phyloP scores from a whole-genome alignment of 2,888 invertebrate genomes.

The Caenorhabditis angaria region DNA sequence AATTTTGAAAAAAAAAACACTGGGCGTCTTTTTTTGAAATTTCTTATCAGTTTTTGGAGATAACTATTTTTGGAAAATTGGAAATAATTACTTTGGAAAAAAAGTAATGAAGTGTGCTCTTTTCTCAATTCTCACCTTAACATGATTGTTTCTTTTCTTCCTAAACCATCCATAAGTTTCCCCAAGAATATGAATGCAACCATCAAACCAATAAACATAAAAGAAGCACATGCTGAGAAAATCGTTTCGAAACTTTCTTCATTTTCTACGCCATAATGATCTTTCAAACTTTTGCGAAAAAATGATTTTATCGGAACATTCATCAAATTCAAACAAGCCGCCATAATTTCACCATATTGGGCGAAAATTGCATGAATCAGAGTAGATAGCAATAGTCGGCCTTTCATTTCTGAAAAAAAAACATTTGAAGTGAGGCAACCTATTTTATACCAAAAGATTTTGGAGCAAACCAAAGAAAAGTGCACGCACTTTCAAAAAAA shows the following conservation, averaged over 20 bases:
- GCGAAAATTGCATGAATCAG: constrained; percentile 60
- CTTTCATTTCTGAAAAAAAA: constrained; percentile 5
- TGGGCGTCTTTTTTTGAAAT: neutral
- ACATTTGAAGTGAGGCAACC: too few species aligned
- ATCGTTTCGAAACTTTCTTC: constrained; percentile 60
- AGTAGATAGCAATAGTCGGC: constrained; percentile 49
- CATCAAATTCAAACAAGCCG: constrained; percentile 60
- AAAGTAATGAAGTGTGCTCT: neutral
- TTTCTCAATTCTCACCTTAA: constrained; percentile 38
- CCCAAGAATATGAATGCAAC: constrained; percentile 59
- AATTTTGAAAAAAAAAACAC: neutral
- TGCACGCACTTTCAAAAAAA: neutral
- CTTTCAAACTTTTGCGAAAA: constrained; percentile 48
- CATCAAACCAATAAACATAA: constrained; percentile 61
- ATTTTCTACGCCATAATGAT: constrained; percentile 41
- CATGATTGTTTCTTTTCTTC: constrained; percentile 58
- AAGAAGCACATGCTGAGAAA: constrained; percentile 59
- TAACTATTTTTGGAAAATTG: too few species aligned
- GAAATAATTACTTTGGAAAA: too few species aligned
- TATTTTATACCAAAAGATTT: too few species aligned
- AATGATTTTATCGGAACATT: constrained; percentile 58
- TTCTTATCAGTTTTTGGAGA: too few species aligned
- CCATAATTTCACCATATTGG: constrained; percentile 62
- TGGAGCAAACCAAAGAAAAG: too few species aligned
- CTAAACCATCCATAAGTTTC: constrained; percentile 59